phyloP scores from a whole-genome alignment of 2,888 invertebrate genomes.

The Coenonympha arcania region DNA sequence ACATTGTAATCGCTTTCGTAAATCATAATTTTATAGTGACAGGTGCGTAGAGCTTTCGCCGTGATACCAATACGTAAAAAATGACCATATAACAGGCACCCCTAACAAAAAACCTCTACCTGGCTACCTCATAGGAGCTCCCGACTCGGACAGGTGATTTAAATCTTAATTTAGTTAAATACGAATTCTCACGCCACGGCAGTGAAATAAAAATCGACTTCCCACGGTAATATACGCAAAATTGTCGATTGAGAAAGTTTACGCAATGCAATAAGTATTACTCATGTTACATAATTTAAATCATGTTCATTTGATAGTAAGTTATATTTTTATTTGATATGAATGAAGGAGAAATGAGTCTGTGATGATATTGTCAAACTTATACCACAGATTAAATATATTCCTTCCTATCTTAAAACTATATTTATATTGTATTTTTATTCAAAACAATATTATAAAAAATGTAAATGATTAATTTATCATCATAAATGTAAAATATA shows the following conservation, averaged over 20 bases:
- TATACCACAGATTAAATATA: no score
- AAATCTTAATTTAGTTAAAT: slow-evolving; percentile 43
- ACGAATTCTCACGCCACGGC: slow-evolving; percentile 31
- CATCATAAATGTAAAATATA: no score
- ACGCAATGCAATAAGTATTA: no score
- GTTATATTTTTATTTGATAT: no score
- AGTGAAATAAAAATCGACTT: slow-evolving; percentile 39
- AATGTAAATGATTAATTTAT: no score
- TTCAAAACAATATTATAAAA: no score
- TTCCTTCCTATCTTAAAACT: no score
- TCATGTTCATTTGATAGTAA: no score
- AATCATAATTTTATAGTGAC: slow-evolving; percentile 9
- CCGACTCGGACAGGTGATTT: slow-evolving; percentile 31
- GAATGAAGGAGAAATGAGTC: no score
- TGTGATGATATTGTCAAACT: no score
- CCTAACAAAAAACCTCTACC: slow-evolving; percentile 45
- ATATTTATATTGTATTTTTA: no score
- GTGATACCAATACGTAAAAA: slow-evolving; percentile 3
- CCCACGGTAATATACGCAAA: slow-evolving; percentile 42
- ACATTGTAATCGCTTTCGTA: slow-evolving; percentile 13
- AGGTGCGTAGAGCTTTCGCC: slow-evolving; percentile 17
- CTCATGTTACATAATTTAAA: slow-evolving; percentile 2
- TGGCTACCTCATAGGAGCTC: slow-evolving; percentile 49
- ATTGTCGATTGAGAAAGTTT: slow-evolving; percentile 1
- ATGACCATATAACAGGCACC: slow-evolving; percentile 1